Percentiles rank a stretch among this genome's conserved stretches.
phyloP scores from a whole-genome alignment of 2,797 vertebrate genomes.

The Crenuchus spilurus region DNA sequence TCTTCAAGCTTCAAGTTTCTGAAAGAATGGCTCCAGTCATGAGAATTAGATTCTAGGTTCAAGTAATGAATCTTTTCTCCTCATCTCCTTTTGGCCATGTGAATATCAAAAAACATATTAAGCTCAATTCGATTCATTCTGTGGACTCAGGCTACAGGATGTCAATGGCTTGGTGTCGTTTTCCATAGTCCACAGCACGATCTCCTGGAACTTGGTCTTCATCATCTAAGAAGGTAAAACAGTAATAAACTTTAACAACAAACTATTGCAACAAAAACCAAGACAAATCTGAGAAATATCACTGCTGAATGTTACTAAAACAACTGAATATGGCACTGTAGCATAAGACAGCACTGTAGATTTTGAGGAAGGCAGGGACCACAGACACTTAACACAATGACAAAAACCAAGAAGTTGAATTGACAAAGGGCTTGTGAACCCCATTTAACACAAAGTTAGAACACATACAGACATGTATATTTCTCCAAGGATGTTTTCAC shows the following conservation, averaged over 20 bases:
- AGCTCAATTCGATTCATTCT: background rate
- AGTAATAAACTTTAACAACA: background rate
- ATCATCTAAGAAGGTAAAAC: conserved; percentile 82
- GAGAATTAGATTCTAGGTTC: conserved; percentile 29
- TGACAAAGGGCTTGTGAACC: background rate
- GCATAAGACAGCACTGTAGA: background rate
- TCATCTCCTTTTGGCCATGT: conserved; percentile 35
- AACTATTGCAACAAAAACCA: background rate
- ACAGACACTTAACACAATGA: background rate
- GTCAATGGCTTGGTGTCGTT: conserved; percentile 86
- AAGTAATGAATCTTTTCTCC: conserved; percentile 36
- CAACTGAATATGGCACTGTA: background rate
- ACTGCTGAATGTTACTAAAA: background rate
- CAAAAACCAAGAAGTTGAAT: background rate
- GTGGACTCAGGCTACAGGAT: conserved; percentile 79
- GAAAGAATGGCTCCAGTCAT: conserved; percentile 21
- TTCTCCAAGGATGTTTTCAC: background rate
- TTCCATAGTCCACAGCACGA: conserved; percentile 86
- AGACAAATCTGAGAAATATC: background rate
- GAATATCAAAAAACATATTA: background rate
- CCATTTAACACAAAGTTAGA: background rate
- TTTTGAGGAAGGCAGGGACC: background rate
- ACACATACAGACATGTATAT: background rate
- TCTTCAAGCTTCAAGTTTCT: conserved; percentile 31
- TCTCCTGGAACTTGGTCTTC: conserved; percentile 93